Conservation (phyloP, 2,888 invertebrate species). For the Drosophila fungiperda region DNA sequence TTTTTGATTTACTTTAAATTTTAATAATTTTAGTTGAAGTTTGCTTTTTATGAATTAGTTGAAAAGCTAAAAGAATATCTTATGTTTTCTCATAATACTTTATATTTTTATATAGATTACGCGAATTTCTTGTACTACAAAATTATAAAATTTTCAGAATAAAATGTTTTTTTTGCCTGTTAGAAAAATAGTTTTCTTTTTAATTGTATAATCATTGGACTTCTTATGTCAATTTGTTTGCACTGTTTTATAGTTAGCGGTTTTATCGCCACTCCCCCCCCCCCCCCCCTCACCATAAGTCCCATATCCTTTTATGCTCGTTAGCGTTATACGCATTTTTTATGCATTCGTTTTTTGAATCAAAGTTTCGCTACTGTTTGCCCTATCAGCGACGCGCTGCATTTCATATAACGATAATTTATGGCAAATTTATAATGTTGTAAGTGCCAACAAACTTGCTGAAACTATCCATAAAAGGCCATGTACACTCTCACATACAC, state of each 20-base stretch:
- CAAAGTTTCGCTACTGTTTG: conserved; percentile 57
- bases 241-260: neutral
- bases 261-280: neutral
- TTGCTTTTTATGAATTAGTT: neutral
- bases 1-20: neutral
- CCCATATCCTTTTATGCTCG: conserved; percentile 34
- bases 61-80: neutral
- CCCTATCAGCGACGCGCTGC: conserved; percentile 56
- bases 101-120: no score
- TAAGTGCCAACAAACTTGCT: conserved; percentile 80
- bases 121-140: neutral
- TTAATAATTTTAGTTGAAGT: neutral
- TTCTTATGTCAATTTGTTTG: neutral
- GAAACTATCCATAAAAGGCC: conserved; percentile 77
- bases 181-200: neutral
- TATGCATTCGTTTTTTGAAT: conserved; percentile 50
- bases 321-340: conserved; percentile 33
- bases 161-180: neutral
- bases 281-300: no score
- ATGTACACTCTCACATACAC: conserved; percentile 31
- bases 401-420: conserved; percentile 75
- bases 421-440: conserved; percentile 79
- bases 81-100: neutral
- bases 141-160: neutral
- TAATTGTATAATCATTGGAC: neutral